These are phyloP conservation scores for Cottoperca gobio DNA, from an alignment of 2,797 vertebrate genomes.

Conservation along the genomic window DNA sequence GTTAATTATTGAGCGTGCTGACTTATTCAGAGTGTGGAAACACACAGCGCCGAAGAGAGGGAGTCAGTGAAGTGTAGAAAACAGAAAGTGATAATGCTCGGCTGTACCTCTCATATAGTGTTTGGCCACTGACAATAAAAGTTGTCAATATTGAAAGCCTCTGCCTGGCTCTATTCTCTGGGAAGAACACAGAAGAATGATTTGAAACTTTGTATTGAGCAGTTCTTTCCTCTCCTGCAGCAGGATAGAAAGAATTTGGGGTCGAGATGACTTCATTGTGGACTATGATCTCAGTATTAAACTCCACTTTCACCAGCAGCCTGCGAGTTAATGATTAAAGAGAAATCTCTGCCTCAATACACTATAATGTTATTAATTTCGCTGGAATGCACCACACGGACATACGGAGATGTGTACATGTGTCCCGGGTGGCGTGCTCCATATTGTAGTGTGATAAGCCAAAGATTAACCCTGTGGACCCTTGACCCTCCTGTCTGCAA, in stretches of 20 bases:
- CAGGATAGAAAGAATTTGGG: neutral
- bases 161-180: constrained; percentile 8
- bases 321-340: constrained; percentile 74
- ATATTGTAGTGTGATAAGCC: constrained; percentile 87
- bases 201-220: constrained; percentile 8
- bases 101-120: constrained; percentile 34
- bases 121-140: constrained; percentile 53
- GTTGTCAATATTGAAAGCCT: constrained; percentile 39
- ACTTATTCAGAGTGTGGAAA: constrained; percentile 74
- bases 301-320: constrained; percentile 58
- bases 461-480: constrained; percentile 89
- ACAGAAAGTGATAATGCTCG: constrained; percentile 62
- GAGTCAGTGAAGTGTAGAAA: constrained; percentile 54
- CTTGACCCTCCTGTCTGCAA: constrained; percentile 85
- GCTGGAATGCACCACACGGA: constrained; percentile 23
- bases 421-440: constrained; percentile 74
- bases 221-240: neutral
- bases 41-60: constrained; percentile 24
- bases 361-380: constrained; percentile 33
- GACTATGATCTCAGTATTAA: constrained; percentile 67
- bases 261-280: constrained; percentile 47
- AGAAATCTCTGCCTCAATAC: constrained; percentile 50
- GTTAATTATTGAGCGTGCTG: constrained; percentile 77
- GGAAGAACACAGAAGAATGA: neutral
- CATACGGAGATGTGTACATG: constrained; percentile 25